Conservation (phyloP, 1,140 invertebrate species). For the Pachypsylla venusta region DNA sequence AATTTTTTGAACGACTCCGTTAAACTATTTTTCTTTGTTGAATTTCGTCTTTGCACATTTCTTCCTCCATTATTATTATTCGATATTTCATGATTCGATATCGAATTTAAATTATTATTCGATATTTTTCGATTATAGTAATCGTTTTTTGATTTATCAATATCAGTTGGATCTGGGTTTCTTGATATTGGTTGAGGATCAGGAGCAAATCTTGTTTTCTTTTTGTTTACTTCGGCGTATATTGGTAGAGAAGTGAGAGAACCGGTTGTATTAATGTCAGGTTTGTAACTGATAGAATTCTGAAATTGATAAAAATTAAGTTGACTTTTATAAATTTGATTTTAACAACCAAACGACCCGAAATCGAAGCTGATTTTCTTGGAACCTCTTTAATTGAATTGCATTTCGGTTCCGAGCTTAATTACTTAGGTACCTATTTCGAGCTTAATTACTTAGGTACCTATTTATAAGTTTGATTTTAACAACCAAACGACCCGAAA, state of each 20-base stretch:
- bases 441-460: no score
- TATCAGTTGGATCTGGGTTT: background rate
- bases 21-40: background rate
- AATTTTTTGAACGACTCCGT: constrained; percentile 5
- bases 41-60: background rate
- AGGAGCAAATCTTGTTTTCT: background rate
- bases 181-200: background rate
- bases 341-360: no score
- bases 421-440: no score
- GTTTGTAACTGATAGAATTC: background rate
- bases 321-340: no score
- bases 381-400: no score
- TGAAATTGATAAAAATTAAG: no score
- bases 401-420: no score
- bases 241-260: background rate
- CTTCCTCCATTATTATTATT: background rate
- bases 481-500: no score
- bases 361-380: no score
- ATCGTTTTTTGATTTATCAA: background rate
- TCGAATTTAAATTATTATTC: background rate
- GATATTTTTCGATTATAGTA: background rate
- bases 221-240: constrained; percentile 5
- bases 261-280: background rate
- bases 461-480: no score
- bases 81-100: background rate